Conservation (phyloP, 2,113 vertebrate genomes). For the Spilogale gracilis region DNA sequence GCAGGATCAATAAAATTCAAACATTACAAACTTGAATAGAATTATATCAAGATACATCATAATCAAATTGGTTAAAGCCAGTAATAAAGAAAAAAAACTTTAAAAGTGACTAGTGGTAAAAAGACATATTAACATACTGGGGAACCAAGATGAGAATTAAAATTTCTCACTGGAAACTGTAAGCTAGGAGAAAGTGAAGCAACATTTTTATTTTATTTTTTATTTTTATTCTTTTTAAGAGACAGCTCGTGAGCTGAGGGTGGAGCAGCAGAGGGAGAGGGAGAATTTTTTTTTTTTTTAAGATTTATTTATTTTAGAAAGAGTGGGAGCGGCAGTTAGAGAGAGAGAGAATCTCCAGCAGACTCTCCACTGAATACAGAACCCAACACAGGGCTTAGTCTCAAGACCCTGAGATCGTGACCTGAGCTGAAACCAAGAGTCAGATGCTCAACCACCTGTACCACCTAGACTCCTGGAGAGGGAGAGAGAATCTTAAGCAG, state of each 20-base stretch:
- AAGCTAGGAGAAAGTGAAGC: not conserved
- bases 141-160: not conserved
- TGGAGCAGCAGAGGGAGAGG: not conserved
- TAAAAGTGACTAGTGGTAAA: not conserved
- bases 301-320: not conserved
- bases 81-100: not conserved
- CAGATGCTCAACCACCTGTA: not conserved
- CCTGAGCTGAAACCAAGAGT: not conserved
- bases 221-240: not conserved
- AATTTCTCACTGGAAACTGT: not conserved
- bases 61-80: constrained; percentile 18
- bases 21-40: constrained; percentile 16
- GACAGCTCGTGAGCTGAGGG: not conserved
- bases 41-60: not conserved
- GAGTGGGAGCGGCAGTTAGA: not conserved
- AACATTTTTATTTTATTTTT: not conserved
- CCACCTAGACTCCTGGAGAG: not conserved
- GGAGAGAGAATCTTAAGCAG: too few relatives aligned
- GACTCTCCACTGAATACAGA: not conserved
- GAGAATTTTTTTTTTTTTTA: not conserved
- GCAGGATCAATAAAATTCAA: not conserved
- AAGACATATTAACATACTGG: not conserved
- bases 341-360: not conserved
- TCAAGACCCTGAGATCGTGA: not conserved
- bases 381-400: not conserved